Percentiles rank a stretch among this genome's conserved stretches.
These are phyloP conservation scores for Girardinus metallicus DNA, from an alignment of 2,797 vertebrate species.

Conservation along the genomic window DNA sequence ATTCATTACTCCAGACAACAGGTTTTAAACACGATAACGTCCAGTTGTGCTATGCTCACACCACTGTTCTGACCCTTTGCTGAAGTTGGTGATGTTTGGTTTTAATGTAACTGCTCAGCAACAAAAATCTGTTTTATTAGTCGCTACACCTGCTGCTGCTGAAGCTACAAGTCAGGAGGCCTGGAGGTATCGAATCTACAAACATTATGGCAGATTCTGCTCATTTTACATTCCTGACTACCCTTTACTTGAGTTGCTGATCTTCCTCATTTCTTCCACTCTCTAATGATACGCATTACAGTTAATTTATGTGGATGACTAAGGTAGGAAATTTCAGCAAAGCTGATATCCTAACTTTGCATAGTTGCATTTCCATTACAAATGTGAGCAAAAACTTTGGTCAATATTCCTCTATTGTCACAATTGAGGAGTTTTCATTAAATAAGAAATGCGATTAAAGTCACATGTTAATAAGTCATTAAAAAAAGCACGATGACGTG, in stretches of 20 bases:
- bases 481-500: too few relatives aligned
- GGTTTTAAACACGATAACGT: background rate
- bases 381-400: too few relatives aligned
- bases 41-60: background rate
- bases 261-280: background rate
- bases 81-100: background rate
- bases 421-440: too few relatives aligned
- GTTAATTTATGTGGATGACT: background rate
- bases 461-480: too few relatives aligned
- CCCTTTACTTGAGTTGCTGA: background rate
- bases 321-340: background rate
- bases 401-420: too few relatives aligned
- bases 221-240: background rate
- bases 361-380: too few relatives aligned
- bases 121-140: background rate
- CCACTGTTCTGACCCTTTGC: background rate
- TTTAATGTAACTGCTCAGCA: background rate
- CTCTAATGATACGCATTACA: background rate
- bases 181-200: background rate
- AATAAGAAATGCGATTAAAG: too few relatives aligned
- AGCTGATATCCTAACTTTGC: background rate
- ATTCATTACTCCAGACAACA: background rate
- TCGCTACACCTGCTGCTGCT: background rate
- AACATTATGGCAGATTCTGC: background rate
- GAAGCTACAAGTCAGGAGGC: background rate